Conservation (phyloP, 30 jellyfish, hydroid and myxozoan genomes). For the Nemopilema nomurai region DNA sequence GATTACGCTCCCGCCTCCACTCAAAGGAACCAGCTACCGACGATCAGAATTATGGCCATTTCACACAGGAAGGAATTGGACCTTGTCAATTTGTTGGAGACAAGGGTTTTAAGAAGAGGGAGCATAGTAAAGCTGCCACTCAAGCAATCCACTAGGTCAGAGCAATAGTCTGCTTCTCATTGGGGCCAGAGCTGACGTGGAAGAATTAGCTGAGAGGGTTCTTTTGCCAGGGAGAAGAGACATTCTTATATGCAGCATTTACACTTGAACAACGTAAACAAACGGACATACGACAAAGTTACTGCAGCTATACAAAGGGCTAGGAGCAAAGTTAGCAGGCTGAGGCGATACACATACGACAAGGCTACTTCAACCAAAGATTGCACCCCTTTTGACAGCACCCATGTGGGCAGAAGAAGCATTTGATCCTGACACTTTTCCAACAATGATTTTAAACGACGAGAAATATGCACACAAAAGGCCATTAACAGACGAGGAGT, state of each 20-base stretch:
- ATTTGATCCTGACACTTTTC: conserved; percentile 46
- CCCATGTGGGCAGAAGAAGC: conserved; percentile 63
- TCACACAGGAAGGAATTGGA: conserved; percentile 69
- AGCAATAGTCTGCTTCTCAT: background rate
- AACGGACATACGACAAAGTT: background rate
- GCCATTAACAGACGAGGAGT: conserved; percentile 49
- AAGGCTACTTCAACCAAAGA: background rate
- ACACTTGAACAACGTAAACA: background rate
- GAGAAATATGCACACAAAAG: conserved; percentile 46
- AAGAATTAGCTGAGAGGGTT: background rate
- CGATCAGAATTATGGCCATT: conserved; percentile 43
- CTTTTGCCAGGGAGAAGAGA: background rate
- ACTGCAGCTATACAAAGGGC: background rate
- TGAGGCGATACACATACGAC: background rate
- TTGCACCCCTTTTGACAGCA: background rate
- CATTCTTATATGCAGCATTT: too few species aligned
- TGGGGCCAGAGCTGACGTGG: background rate
- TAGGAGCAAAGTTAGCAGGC: background rate
- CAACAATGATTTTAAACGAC: conserved; percentile 45
- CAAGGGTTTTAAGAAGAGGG: conserved; percentile 61
- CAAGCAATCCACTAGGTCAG: background rate
- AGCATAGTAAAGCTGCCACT: background rate
- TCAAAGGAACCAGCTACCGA: conserved; percentile 50
- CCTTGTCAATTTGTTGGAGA: conserved; percentile 73
- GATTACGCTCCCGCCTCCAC: conserved; percentile 76